phyloP scores from a whole-genome alignment of 1,140 invertebrate species.

The Pissodes strobi region DNA sequence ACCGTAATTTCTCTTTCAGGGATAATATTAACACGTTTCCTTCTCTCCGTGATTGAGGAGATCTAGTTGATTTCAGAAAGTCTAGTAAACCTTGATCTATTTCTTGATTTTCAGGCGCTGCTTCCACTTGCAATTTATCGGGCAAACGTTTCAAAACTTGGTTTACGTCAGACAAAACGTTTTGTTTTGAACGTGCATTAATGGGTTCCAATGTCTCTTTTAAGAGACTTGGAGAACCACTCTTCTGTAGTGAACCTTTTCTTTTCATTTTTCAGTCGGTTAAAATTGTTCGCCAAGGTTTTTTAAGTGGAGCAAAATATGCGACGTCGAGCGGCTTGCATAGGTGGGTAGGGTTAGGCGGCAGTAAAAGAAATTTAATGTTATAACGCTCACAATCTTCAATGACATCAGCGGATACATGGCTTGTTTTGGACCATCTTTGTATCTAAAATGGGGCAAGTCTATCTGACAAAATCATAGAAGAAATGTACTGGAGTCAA shows the following conservation, averaged over 20 bases:
- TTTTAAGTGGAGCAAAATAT: slow-evolving; percentile 8
- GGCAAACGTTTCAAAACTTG: slow-evolving; percentile 5
- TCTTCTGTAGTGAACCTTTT: slow-evolving; percentile 7
- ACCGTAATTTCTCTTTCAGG: not conserved
- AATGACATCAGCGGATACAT: slow-evolving; percentile 6
- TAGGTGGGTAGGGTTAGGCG: slow-evolving; percentile 11
- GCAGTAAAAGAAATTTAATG: slow-evolving; percentile 1
- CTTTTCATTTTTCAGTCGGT: slow-evolving; percentile 10
- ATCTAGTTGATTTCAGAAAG: not conserved
- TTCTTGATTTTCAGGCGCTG: too few species aligned
- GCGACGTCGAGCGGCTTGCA: slow-evolving; percentile 5
- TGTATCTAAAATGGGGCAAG: not conserved
- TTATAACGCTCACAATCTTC: slow-evolving; percentile 6
- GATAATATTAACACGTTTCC: not conserved
- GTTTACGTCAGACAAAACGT: not conserved
- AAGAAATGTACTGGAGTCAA: too few species aligned
- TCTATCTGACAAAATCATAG: not conserved
- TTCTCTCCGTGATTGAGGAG: not conserved
- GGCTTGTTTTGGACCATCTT: not conserved
- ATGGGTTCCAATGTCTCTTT: not conserved
- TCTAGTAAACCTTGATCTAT: not conserved
- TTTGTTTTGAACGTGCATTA: not conserved
- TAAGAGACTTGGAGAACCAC: not conserved
- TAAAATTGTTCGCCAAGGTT: not conserved
- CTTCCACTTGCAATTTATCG: too few species aligned